Conservation (phyloP, 2,797 vertebrate genomes). For the Loris lydekkerianus region DNA sequence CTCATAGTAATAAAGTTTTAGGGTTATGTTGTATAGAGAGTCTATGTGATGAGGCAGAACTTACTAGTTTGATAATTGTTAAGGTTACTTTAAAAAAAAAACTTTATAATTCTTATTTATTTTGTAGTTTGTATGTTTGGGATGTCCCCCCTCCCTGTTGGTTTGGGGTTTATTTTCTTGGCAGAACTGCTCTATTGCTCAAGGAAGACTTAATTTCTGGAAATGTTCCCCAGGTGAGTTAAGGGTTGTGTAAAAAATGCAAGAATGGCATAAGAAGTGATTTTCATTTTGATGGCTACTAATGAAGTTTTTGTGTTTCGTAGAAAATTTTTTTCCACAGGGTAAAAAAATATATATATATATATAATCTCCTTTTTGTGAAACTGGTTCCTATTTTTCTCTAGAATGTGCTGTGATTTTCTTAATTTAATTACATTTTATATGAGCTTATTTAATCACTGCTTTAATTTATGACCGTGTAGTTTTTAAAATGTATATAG, state of each 20-base stretch:
- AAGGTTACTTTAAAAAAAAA: conserved; percentile 94
- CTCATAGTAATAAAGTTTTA: conserved; percentile 99
- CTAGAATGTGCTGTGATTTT: conserved; percentile 95
- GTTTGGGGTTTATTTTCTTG: conserved; percentile 88
- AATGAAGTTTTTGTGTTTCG: conserved; percentile 91
- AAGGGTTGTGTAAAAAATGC: conserved; percentile 90
- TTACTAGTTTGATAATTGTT: conserved; percentile 96
- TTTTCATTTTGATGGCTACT: conserved; percentile 90
- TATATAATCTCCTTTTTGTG: conserved; percentile 92
- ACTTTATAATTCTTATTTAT: conserved; percentile 97
- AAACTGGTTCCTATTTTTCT: conserved; percentile 94
- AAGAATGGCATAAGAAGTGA: conserved; percentile 91
- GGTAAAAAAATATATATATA: conserved; percentile 93
- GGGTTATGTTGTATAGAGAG: conserved; percentile 98
- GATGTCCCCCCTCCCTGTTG: conserved; percentile 51
- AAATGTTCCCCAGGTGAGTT: conserved; percentile 88
- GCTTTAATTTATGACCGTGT: conserved; percentile 98
- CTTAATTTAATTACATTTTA: conserved; percentile 96
- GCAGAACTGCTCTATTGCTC: conserved; percentile 93
- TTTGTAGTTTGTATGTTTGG: conserved; percentile 89
- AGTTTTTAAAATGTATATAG: conserved; percentile 97
- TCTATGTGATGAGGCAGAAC: conserved; percentile 97
- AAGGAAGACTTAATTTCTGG: conserved; percentile 93
- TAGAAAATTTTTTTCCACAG: conserved; percentile 97
- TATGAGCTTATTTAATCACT: conserved; percentile 94